phyloP scores from a whole-genome alignment of 2,797 vertebrate species.

The Eulemur albifrons region DNA sequence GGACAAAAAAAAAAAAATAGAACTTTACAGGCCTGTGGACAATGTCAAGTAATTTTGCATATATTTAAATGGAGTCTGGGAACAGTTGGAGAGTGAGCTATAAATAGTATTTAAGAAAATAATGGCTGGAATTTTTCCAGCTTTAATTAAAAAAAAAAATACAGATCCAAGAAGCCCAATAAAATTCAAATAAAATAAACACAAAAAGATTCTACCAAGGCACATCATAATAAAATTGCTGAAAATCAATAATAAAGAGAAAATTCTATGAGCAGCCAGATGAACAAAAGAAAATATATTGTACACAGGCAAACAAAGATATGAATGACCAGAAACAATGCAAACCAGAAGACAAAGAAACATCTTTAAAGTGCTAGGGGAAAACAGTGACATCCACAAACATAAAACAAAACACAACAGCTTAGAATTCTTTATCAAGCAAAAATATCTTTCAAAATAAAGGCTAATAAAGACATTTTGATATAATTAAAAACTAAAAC shows the following conservation, averaged over 20 bases:
- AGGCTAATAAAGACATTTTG: background rate
- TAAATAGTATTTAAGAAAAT: background rate
- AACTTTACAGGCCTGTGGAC: background rate
- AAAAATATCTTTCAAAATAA: background rate
- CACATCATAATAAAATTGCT: constrained; percentile 3
- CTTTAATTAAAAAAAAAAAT: background rate
- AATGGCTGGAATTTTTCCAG: background rate
- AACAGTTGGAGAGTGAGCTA: background rate
- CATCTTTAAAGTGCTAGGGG: background rate
- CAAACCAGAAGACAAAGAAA: background rate
- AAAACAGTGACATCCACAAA: background rate
- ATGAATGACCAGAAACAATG: background rate
- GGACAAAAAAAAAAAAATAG: background rate
- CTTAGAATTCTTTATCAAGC: background rate
- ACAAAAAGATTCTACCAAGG: background rate
- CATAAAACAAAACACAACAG: background rate
- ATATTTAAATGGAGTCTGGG: background rate
- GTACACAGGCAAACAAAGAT: background rate
- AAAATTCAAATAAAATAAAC: background rate
- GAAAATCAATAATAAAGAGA: background rate
- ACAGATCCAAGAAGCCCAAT: background rate
- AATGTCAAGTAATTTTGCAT: background rate
- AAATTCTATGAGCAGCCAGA: background rate
- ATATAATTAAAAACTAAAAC: background rate
- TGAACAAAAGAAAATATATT: background rate